Percentiles rank a stretch among this genome's conserved stretches.
phyloP scores from a whole-genome alignment of 2,113 vertebrate species.

The Porphyrio hochstetteri region DNA sequence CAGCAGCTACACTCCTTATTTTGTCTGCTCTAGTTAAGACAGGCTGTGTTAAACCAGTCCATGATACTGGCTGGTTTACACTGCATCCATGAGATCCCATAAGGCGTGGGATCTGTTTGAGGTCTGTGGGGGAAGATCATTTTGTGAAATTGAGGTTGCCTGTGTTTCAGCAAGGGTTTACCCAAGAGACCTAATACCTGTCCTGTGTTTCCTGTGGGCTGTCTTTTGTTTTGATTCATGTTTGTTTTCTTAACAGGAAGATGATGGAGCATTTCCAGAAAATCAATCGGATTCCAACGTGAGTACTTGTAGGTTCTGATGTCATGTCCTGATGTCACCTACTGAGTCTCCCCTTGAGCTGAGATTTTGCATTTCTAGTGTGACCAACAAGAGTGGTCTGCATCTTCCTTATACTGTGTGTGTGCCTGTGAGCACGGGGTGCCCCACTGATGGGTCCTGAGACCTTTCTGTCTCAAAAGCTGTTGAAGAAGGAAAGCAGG shows the following conservation, averaged over 20 bases:
- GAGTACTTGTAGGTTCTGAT: constrained; percentile 47
- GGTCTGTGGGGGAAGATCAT: background rate
- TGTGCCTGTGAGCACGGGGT: background rate
- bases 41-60: background rate
- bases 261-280: constrained; percentile 82
- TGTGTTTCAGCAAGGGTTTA: background rate
- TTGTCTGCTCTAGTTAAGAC: background rate
- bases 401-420: background rate
- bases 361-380: background rate
- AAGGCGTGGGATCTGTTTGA: rapidly evolving
- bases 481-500: background rate
- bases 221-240: background rate
- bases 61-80: background rate
- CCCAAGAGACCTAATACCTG: background rate
- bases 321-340: too few relatives aligned
- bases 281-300: constrained; percentile 86
- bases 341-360: background rate
- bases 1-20: background rate
- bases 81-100: background rate
- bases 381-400: rapidly evolving
- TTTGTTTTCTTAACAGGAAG: constrained; percentile 73
- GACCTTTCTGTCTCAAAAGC: background rate
- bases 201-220: rapidly evolving
- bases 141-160: background rate
- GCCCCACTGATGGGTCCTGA: background rate